Evolutionary conservation across 1,140 invertebrate species (phyloP).

Genomic region (Copidosoma floridanum): DNA sequence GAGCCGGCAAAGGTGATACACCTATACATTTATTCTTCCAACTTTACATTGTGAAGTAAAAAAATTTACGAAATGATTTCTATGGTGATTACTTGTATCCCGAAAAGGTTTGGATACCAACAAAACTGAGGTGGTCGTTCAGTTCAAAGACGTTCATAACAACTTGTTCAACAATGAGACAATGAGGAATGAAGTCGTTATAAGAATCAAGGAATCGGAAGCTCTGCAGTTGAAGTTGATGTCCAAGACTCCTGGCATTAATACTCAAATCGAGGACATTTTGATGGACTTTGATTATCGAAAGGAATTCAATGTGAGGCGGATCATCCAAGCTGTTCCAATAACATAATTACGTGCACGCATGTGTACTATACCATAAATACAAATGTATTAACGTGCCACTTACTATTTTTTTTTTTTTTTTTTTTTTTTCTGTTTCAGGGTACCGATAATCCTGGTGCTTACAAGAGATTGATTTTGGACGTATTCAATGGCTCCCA

Average conservation of each 20-base stretch:
- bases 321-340: no score
- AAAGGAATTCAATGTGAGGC: constrained; percentile 79
- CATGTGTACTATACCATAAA: background rate
- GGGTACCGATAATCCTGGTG: constrained; percentile 86
- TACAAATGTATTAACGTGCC: background rate
- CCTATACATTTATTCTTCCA: constrained; percentile 3
- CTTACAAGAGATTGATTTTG: constrained; percentile 93
- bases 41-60: no score
- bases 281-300: constrained; percentile 96
- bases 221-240: constrained; percentile 95
- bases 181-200: constrained; percentile 96
- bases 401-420: background rate
- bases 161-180: constrained; percentile 91
- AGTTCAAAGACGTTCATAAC: constrained; percentile 93
- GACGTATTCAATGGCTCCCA: constrained; percentile 97
- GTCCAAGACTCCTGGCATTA: constrained; percentile 96
- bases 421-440: constrained; percentile 50
- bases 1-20: constrained; percentile 86
- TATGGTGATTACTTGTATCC: no score
- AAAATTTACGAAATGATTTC: no score
- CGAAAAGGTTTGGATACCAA: constrained; percentile 96
- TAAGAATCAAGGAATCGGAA: constrained; percentile 96
- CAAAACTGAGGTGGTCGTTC: constrained; percentile 96
- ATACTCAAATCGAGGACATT: constrained; percentile 94
- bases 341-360: no score